These are phyloP conservation scores for Sus cebifrons DNA, from an alignment of 2,797 vertebrate genomes.

Conservation along the genomic window DNA sequence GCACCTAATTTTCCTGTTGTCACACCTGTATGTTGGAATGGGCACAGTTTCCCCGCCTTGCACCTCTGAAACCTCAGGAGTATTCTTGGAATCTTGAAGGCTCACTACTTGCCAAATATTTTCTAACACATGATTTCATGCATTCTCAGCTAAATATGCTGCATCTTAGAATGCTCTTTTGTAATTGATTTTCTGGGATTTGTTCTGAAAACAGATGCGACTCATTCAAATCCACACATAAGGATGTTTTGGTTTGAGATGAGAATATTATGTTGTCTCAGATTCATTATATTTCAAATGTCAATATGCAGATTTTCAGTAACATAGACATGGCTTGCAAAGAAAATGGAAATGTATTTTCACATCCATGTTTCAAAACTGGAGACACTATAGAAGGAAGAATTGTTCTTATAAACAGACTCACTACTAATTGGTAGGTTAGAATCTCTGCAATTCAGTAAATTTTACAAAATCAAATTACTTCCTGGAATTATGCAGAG, in stretches of 20 bases:
- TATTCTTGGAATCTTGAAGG: slow-evolving; percentile 25
- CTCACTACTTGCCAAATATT: neutral
- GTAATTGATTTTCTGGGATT: slow-evolving; percentile 24
- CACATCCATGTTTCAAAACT: neutral
- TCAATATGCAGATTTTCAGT: slow-evolving; percentile 30
- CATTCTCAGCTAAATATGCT: slow-evolving; percentile 27
- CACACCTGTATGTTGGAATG: slow-evolving; percentile 36
- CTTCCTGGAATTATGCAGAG: slow-evolving; percentile 73
- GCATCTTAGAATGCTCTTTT: neutral
- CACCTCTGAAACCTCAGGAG: slow-evolving; percentile 14
- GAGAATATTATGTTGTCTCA: slow-evolving; percentile 15
- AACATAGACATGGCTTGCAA: neutral
- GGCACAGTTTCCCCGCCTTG: neutral
- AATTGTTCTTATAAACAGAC: slow-evolving; percentile 71
- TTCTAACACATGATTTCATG: neutral
- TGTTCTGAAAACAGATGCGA: slow-evolving; percentile 32
- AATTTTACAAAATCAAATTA: slow-evolving; percentile 65
- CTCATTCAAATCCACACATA: neutral
- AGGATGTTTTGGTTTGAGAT: neutral
- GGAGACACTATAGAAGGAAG: neutral
- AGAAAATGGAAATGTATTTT: neutral
- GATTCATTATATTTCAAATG: neutral
- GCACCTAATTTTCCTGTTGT: slow-evolving; percentile 35
- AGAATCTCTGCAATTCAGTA: slow-evolving; percentile 57
- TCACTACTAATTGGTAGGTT: slow-evolving; percentile 54